A percentile compares a stretch with the other conserved stretches of the same genome.
These are phyloP conservation scores for Emydura subglobosa DNA, from an alignment of 2,113 vertebrate species.

Conservation along the genomic window DNA sequence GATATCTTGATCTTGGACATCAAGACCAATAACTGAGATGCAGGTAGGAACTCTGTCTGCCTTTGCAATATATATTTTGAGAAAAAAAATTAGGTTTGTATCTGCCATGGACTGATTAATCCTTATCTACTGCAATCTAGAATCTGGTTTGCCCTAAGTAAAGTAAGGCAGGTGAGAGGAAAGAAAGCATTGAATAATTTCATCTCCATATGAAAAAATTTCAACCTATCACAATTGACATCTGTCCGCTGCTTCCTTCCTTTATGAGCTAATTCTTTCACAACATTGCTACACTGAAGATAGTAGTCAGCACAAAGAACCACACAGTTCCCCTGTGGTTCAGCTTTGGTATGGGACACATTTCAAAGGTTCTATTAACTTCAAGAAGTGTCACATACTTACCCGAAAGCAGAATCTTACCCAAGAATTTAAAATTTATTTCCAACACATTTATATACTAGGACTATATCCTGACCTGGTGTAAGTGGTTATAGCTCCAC, in stretches of 20 bases:
- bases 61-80: not conserved
- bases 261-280: not conserved
- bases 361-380: fast-evolving
- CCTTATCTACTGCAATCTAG: not conserved
- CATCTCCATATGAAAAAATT: not conserved
- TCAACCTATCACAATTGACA: not conserved
- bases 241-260: not conserved
- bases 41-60: fast-evolving
- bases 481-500: not conserved
- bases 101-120: not conserved
- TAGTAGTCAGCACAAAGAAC: not conserved
- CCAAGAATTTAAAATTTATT: not conserved
- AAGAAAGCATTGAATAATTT: not conserved
- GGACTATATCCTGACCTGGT: not conserved
- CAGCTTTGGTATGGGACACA: not conserved
- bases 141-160: not conserved
- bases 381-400: fast-evolving
- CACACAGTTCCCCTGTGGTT: not conserved
- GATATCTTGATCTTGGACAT: not conserved
- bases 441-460: not conserved
- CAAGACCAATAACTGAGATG: not conserved
- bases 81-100: not conserved
- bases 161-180: not conserved
- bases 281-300: not conserved
- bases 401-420: not conserved